A percentile compares a stretch with the other conserved stretches of the same genome.
phyloP scores from a whole-genome alignment of 2,113 vertebrate species.

The Carlito syrichta region DNA sequence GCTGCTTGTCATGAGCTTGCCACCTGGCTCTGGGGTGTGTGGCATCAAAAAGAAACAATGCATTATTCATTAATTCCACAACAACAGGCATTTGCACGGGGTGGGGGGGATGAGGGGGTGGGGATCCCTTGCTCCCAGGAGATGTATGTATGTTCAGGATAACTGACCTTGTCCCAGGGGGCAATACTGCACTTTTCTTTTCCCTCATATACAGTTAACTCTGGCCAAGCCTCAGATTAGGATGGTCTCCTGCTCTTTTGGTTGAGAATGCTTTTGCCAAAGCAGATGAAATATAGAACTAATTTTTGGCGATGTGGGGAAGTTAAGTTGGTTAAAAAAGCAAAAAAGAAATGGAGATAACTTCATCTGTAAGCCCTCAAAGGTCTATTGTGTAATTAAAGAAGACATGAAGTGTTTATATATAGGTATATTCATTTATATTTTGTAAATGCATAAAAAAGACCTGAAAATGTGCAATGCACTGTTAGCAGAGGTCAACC shows the following conservation, averaged over 20 bases:
- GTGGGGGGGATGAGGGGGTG: too few species aligned
- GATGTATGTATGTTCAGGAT: not conserved
- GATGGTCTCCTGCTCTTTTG: not conserved
- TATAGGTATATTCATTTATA: accelerated
- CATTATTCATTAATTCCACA: not conserved
- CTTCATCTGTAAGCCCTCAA: not conserved
- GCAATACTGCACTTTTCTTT: too few species aligned
- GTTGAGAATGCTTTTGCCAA: not conserved
- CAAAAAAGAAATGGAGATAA: not conserved
- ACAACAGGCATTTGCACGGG: not conserved
- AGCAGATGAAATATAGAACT: not conserved
- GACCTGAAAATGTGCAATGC: accelerated
- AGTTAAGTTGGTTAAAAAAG: not conserved
- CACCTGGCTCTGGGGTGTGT: not conserved
- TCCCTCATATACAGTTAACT: not conserved
- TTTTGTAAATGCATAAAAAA: not conserved
- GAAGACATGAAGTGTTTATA: accelerated
- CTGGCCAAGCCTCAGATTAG: accelerated
- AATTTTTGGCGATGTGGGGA: not conserved
- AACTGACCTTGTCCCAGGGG: accelerated
- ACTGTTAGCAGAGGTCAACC: accelerated
- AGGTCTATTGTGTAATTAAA: accelerated
- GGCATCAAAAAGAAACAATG: not conserved
- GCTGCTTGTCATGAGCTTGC: not conserved
- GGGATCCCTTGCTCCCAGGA: not conserved